These are phyloP conservation scores for Pogonophryne albipinna DNA, from an alignment of 2,797 vertebrate species.

Conservation along the genomic window DNA sequence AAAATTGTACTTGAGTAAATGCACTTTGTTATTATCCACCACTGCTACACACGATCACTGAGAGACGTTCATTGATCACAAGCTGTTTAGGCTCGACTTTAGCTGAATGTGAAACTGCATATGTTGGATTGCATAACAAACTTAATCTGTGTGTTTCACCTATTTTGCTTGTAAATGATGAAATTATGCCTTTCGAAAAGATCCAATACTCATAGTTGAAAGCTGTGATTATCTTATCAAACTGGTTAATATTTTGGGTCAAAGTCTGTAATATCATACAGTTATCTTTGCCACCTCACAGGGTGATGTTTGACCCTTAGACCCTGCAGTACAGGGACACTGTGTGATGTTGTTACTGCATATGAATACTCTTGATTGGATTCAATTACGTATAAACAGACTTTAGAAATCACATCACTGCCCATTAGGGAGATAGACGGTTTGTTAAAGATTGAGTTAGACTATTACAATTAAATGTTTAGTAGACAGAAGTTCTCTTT, in stretches of 20 bases:
- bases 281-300: constrained; percentile 49
- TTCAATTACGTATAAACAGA: neutral
- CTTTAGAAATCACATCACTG: neutral
- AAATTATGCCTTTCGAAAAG: neutral
- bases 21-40: too few species aligned
- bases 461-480: neutral
- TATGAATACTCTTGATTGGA: neutral
- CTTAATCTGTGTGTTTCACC: neutral
- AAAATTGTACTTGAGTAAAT: too few species aligned
- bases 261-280: constrained; percentile 59
- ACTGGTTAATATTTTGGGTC: constrained; percentile 48
- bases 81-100: neutral
- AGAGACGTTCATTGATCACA: neutral
- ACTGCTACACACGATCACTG: neutral
- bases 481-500: neutral
- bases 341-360: neutral
- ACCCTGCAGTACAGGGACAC: constrained; percentile 43
- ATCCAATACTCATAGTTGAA: neutral
- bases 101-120: neutral
- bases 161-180: neutral
- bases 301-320: constrained; percentile 58
- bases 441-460: neutral
- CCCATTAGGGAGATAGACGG: neutral
- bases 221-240: constrained; percentile 35
- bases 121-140: neutral